Conservation (phyloP, 1,140 invertebrate species). For the Aphis gossypii region DNA sequence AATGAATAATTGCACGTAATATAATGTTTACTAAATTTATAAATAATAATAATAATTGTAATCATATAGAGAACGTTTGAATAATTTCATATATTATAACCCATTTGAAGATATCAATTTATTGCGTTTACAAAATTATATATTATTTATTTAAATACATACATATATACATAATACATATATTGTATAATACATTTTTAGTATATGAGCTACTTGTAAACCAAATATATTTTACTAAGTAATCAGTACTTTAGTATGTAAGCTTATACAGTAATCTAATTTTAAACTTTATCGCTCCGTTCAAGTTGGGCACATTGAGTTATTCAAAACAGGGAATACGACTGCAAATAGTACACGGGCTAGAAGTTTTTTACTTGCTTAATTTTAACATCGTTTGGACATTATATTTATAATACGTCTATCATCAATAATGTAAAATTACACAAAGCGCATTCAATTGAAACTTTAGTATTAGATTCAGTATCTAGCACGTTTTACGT, state of each 20-base stretch:
- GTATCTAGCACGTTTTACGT: too few relatives aligned
- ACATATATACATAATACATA: too few relatives aligned
- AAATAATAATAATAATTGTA: too few relatives aligned
- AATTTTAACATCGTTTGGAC: neutral
- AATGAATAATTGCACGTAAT: too few relatives aligned
- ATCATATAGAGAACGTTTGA: too few relatives aligned
- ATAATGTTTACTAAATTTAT: too few relatives aligned
- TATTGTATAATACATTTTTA: neutral
- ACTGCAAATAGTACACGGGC: neutral
- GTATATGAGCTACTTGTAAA: neutral
- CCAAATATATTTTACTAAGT: neutral
- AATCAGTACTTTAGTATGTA: neutral
- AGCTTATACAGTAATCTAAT: neutral
- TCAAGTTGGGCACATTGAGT: neutral
- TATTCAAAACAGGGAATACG: constrained; percentile 7
- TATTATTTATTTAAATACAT: neutral
- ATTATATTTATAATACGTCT: neutral
- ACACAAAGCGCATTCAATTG: neutral
- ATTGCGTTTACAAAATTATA: neutral
- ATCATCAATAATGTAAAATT: neutral
- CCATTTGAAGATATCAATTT: neutral
- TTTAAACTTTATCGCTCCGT: neutral
- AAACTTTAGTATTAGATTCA: neutral
- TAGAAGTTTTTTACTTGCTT: neutral
- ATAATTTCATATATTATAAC: neutral